These are phyloP conservation scores for Callaeas wilsoni DNA, from an alignment of 2,113 vertebrate genomes.

Conservation along the genomic window DNA sequence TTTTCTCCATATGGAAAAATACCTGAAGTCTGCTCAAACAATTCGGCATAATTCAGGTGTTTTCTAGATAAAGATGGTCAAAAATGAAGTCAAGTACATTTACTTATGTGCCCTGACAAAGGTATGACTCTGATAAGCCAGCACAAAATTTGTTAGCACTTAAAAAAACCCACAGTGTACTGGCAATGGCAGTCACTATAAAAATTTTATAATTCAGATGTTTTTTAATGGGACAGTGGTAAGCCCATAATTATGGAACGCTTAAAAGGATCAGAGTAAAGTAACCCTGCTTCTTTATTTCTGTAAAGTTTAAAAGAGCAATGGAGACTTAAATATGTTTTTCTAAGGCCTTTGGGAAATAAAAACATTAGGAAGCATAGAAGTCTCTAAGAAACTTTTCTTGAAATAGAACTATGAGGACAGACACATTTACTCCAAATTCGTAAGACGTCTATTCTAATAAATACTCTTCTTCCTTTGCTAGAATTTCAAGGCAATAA, in stretches of 20 bases:
- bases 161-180: not conserved
- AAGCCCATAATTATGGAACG: not conserved
- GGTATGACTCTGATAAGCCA: not conserved
- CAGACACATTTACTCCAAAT: not conserved
- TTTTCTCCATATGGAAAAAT: not conserved
- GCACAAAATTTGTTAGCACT: not conserved
- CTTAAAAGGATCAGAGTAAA: not conserved
- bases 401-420: not conserved
- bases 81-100: not conserved
- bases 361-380: not conserved
- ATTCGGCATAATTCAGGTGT: not conserved
- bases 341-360: not conserved
- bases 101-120: not conserved
- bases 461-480: not conserved
- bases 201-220: not conserved
- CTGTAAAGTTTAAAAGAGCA: not conserved
- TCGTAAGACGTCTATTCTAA: not conserved
- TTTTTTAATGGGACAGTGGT: not conserved
- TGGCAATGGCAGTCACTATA: not conserved
- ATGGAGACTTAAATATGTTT: not conserved
- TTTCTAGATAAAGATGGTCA: not conserved
- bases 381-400: not conserved
- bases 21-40: not conserved
- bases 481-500: not conserved
- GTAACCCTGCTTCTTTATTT: not conserved